Base-by-base conservation (phyloP, 2,797 vertebrate genomes). In the Leptodactylus fallax region DNA sequence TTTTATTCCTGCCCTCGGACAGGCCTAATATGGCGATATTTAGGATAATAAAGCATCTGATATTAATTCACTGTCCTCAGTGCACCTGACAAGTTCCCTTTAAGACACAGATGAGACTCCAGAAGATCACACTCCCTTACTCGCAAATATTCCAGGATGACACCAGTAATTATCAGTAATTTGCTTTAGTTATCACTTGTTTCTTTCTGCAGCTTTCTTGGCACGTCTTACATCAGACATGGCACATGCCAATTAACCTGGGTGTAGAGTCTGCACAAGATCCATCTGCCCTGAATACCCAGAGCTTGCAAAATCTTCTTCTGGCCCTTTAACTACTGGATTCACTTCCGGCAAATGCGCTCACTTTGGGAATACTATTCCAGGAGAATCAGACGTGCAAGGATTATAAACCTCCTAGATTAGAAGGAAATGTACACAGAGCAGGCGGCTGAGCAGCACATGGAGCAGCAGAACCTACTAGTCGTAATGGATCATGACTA, bases 331-430 rank as follows among this genome's bases (percentile, higher is more conserved):
- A 67, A 67, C 9, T 72, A 16, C 16, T 60, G 85, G 78, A 69
- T 87, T 87, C 71, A 81, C 79, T 61, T 60, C n/a, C 51, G 16
- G 60, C 60, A 83, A 83, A 67, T 76, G 14, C 17, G 47, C 47
- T 83, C 74, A 79, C 71, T 81, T 72, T 87, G 87, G 81, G 87
- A 79, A 84, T 84, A 83, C 74, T 47, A 69, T 51, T 83, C 87
- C 76, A 13, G 60, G n/a, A 87, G 65, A 79, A 47, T 58, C 61
- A 83, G 72, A 87, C 51, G 61, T 87, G 87, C 76, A 19, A 79
- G 27, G 74, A 87, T 82, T 87, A 82, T 71, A 81, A 82, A 87
- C 55, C 16, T 60, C 36, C 23, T 58, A 79, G n/a, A 55, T 76
- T 69, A 72, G 79, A 87, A 82, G 63, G 55, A 47, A 10, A 13